A percentile compares a stretch with the other conserved stretches of the same genome.
These are phyloP conservation scores for Leptinotarsa haldemani DNA, from an alignment of 2,888 invertebrate species.

Conservation along the genomic window DNA sequence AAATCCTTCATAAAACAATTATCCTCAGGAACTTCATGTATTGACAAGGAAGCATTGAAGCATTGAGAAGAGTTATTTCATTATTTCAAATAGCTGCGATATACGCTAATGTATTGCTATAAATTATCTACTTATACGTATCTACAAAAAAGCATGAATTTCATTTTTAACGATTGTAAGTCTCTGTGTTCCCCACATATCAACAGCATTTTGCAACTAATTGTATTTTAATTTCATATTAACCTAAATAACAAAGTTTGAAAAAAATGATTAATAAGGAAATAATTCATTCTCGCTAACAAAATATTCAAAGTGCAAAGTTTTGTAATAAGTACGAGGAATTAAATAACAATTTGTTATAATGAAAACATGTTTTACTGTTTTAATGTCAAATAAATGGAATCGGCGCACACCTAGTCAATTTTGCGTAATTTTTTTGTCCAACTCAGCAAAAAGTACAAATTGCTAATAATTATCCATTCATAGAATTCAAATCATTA, in stretches of 20 bases:
- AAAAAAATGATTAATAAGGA: slow-evolving; percentile 45
- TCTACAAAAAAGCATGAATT: background rate
- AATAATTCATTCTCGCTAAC: slow-evolving; percentile 40
- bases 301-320: slow-evolving; percentile 46
- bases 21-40: no score
- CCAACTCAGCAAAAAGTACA: slow-evolving; percentile 21
- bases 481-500: slow-evolving; percentile 14
- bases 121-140: background rate
- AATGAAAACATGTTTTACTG: slow-evolving; percentile 23
- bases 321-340: slow-evolving; percentile 39
- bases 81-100: no score
- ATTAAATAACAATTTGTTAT: slow-evolving; percentile 40
- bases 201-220: slow-evolving; percentile 36
- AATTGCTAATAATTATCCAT: slow-evolving; percentile 17
- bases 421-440: slow-evolving; percentile 16
- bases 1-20: no score
- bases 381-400: slow-evolving; percentile 19
- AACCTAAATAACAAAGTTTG: slow-evolving; percentile 40
- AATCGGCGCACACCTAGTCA: slow-evolving; percentile 21
- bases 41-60: no score
- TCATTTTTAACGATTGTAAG: slow-evolving; percentile 4
- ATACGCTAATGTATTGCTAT: no score
- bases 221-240: slow-evolving; percentile 36
- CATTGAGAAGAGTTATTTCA: no score
- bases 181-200: slow-evolving; percentile 24